Evolutionary conservation across 2,888 invertebrate genomes (phyloP), one percentile per base, ranked within the genome.

Genomic region (Aspidiotus rigidus): DNA sequence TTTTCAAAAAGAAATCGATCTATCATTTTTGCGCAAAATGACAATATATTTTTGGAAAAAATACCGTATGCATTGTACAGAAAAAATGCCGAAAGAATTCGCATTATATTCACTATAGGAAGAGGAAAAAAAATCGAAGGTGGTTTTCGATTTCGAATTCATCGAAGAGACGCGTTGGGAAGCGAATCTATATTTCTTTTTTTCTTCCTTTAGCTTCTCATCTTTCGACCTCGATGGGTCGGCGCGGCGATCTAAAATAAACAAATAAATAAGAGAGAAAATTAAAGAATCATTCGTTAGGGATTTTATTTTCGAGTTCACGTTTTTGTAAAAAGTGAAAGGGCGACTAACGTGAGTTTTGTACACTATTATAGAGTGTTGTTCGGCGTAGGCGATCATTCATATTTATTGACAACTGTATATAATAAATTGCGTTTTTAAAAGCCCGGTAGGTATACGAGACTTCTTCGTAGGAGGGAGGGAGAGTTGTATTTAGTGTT

Each of bases 331-430:
- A 5, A 28, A 28, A 28, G 28, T 28, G 28, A 28, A 54, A 28
- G 53, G 53, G 63, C 40, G 49, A 63, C 28, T 53, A 63, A 63
- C 28, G 63, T 53, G 40, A 28, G 28, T 28, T 28, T 28, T 28
- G 28, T 28, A 28, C 28, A 28, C 28, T 28, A 28, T 28, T 28
- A 55, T 55, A 55, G 15, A 53, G 28, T 13, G 59, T 8, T 10
- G 57, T 66, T 66, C 66, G 28, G 66, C 66, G 59, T 66, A 56
- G 66, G 66, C 59, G 59, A 66, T 66, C 66, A 66, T 66, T 66
- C 66, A 66, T 66, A 56, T 66, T 66, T 66, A 66, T 66, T 66
- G 66, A 66, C 66, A 66, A 57, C 66, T 54, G 57, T 59, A 28
- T 28, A 66, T 66, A 66, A 66, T 66, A 66, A 66, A 66, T 66